A percentile compares a stretch with the other conserved stretches of the same genome.
Evolutionary conservation across 2,888 invertebrate genomes (phyloP).

Genomic region (Dendrolimus pini): DNA sequence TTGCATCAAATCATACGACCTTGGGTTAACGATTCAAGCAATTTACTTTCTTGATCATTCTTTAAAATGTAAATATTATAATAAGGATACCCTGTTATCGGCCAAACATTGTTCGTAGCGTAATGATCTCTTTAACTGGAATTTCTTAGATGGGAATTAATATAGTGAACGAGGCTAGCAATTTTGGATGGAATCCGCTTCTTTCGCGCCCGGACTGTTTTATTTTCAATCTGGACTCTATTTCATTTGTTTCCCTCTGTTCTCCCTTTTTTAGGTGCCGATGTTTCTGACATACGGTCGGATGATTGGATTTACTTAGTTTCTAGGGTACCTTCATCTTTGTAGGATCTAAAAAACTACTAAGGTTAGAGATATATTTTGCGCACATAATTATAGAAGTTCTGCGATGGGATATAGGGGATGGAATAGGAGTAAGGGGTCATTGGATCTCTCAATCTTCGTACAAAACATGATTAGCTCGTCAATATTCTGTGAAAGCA

Average conservation of each 20-base stretch:
- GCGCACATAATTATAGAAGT: neutral
- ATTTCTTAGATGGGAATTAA: slow-evolving; percentile 39
- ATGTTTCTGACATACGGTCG: slow-evolving; percentile 1
- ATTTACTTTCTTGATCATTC: too few relatives aligned
- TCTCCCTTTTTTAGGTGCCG: slow-evolving; percentile 7
- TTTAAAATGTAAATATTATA: too few relatives aligned
- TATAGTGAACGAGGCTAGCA: slow-evolving; percentile 37
- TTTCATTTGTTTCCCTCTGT: slow-evolving; percentile 23
- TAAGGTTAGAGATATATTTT: neutral
- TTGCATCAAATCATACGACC: too few relatives aligned
- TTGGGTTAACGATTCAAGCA: too few relatives aligned
- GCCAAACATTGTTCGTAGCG: neutral
- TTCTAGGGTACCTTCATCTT: slow-evolving; percentile 1
- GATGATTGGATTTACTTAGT: slow-evolving; percentile 1
- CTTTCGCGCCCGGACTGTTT: slow-evolving; percentile 22
- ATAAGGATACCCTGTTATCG: too few relatives aligned
- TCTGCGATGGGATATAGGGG: neutral
- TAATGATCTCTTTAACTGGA: slow-evolving; percentile 14
- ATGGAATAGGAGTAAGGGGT: too few relatives aligned
- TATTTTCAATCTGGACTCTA: slow-evolving; percentile 21
- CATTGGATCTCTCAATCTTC: neutral
- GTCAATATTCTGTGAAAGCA: too few relatives aligned
- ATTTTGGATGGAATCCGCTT: slow-evolving; percentile 27
- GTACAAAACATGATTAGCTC: too few relatives aligned
- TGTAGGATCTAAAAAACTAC: too few relatives aligned